Conservation (phyloP, 2,113 vertebrate genomes). For the Phrynosoma platyrhinos region DNA sequence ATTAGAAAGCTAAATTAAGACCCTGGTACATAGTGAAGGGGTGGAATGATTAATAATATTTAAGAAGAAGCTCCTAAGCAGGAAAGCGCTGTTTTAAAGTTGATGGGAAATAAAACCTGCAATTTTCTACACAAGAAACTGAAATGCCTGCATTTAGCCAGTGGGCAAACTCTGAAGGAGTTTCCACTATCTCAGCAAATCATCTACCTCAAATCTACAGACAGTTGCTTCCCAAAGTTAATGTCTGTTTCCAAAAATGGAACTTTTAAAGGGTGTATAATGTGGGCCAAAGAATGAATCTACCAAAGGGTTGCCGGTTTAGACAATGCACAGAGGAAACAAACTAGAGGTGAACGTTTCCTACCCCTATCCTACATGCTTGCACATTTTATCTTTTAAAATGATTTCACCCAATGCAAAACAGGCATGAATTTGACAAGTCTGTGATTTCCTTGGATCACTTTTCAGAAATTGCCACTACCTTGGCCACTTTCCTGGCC, state of each 20-base stretch:
- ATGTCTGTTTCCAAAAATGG: too few species aligned
- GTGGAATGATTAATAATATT: constrained; percentile 18
- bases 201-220: constrained; percentile 27
- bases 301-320: background rate
- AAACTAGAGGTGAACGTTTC: too few species aligned
- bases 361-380: too few species aligned
- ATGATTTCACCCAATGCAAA: too few species aligned
- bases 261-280: too few species aligned
- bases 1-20: constrained; percentile 22
- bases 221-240: background rate
- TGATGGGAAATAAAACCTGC: constrained; percentile 12
- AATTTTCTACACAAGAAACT: constrained; percentile 3
- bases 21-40: background rate
- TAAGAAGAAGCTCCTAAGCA: background rate
- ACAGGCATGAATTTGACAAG: too few species aligned
- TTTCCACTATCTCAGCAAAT: constrained; percentile 35
- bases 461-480: too few species aligned
- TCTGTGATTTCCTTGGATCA: too few species aligned
- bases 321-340: background rate
- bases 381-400: too few species aligned
- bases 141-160: background rate
- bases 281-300: background rate
- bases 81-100: background rate
- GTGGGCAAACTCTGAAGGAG: background rate
- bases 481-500: too few species aligned